These are phyloP conservation scores for Acanthosepion esculentum DNA, from an alignment of 2,888 invertebrate species.

Conservation along the genomic window DNA sequence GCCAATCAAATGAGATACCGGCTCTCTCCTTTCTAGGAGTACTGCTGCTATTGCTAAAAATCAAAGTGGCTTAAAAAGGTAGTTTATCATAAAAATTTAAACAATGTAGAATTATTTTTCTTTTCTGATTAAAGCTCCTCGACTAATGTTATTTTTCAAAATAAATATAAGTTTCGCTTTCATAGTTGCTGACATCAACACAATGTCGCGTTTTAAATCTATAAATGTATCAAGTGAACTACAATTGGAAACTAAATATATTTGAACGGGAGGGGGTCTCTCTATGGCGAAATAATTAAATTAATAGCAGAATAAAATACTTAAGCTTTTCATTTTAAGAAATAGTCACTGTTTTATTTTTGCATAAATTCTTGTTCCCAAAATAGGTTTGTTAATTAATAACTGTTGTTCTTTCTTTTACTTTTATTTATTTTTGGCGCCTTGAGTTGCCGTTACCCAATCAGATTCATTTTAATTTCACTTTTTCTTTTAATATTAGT, in stretches of 20 bases:
- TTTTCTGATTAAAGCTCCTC: no score
- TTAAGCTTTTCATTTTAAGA: background rate
- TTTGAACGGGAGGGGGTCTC: no score
- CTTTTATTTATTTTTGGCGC: constrained; percentile 1
- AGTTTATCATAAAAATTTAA: background rate
- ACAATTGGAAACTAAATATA: no score
- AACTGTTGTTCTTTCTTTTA: background rate
- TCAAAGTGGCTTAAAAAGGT: background rate
- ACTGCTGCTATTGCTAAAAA: background rate
- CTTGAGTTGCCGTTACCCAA: background rate
- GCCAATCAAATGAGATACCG: background rate
- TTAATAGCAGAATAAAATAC: background rate
- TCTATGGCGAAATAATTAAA: no score
- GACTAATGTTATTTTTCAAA: no score
- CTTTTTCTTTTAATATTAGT: background rate
- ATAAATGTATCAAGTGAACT: no score
- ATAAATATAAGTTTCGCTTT: no score
- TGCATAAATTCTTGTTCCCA: background rate
- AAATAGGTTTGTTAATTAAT: background rate
- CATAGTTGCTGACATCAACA: no score
- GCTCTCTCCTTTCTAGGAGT: background rate
- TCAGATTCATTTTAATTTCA: background rate
- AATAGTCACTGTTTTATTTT: background rate
- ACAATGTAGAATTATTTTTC: background rate
- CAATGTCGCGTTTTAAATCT: no score